Base-by-base conservation (phyloP, 2,113 vertebrate genomes). In the Paramormyrops kingsleyae region DNA sequence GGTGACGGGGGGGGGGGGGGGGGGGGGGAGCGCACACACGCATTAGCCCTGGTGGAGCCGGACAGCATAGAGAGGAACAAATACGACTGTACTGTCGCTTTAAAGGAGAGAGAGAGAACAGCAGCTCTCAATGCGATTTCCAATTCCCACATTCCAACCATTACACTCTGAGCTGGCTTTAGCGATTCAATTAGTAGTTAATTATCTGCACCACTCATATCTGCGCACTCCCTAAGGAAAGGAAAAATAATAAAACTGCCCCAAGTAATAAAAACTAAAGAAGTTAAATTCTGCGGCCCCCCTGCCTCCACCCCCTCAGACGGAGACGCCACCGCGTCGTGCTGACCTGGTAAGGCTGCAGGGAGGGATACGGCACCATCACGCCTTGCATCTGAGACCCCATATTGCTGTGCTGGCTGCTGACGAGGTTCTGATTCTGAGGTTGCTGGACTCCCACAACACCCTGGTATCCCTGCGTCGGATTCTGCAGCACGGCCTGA, bases 341-440 rank as follows among this genome's bases (percentile, higher is more conserved):
- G 91, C 91, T 24, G 93, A 98, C 97, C 97, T 97, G 97, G 90
- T 97, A 98, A 19, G 97, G 96, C 93, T 96, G 97, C 95, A 97
- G 94, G 93, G 97, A 96, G 93, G 97, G 95, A 92, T 97, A 97
- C 90, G 97, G 97, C 92, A 97, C 96, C 95, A 98, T 96, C 93
- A 97, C 96, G 94, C 97, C 95, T 94, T 97, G 97, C 92, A 98
- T 97, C 91, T 97, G 97, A 95, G 93, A 96, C 94, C 96, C 96
- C 93, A 96, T 93, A 91, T 92, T 97, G 92, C 92, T 96, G 89
- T 96, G 97, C 92, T 97, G 97, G 94, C 96, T 94, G 93, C 96
- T 93, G 92, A 97, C 93, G 89, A 97, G 92, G 91, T 92, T 96
- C 94, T 97, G 97, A 94, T 92, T 97, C 92, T 96, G 97, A 53